Evolutionary conservation across 2,113 vertebrate genomes (phyloP).

Genomic region (Peromyscus polionotus): DNA sequence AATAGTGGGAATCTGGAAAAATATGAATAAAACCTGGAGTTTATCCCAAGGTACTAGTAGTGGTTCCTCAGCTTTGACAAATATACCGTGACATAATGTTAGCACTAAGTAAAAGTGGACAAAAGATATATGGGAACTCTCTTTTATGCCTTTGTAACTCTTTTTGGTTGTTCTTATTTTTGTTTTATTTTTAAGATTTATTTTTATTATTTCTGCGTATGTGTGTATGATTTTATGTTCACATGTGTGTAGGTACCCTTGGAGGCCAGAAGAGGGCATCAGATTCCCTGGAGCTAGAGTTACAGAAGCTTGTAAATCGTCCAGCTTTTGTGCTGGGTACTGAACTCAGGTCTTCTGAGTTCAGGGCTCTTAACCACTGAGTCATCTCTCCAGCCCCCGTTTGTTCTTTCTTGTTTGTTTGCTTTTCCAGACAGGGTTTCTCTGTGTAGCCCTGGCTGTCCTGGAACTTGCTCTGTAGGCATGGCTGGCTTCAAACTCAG

Average conservation of each 20-base stretch:
- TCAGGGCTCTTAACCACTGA: background rate
- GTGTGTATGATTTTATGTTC: background rate
- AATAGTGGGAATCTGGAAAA: conserved; percentile 27
- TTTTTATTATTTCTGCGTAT: background rate
- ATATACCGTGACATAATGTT: background rate
- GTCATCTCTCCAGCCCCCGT: background rate
- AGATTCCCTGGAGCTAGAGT: background rate
- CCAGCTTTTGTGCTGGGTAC: background rate
- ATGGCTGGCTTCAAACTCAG: no score
- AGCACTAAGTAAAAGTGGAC: background rate
- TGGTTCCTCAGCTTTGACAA: conserved; percentile 37
- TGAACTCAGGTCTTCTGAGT: background rate
- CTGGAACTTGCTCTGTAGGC: background rate
- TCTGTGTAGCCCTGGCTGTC: background rate
- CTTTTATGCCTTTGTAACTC: background rate
- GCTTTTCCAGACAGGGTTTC: background rate
- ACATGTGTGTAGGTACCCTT: background rate
- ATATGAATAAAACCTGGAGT: background rate
- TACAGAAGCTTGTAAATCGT: background rate
- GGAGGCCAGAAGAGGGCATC: background rate
- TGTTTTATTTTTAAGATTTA: background rate
- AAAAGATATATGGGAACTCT: background rate
- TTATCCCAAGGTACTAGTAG: background rate
- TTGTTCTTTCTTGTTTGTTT: background rate
- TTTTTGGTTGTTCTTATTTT: background rate